phyloP scores from a whole-genome alignment of 2,888 invertebrate genomes.

The Caenorhabditis sp. region DNA sequence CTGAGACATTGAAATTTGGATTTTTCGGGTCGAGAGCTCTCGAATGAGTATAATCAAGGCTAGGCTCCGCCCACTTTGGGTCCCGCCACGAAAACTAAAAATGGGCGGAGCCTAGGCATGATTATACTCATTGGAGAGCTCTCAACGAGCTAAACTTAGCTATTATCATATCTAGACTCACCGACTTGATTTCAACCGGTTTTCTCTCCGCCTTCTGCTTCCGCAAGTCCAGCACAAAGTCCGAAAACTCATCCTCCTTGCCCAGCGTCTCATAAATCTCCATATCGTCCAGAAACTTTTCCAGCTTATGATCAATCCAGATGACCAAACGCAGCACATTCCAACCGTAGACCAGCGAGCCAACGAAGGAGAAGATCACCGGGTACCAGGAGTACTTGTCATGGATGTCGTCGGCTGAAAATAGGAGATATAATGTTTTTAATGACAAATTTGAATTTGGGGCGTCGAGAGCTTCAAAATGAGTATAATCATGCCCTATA shows the following conservation, averaged over 20 bases:
- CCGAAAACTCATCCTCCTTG: conserved; percentile 48
- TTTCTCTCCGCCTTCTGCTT: conserved; percentile 28
- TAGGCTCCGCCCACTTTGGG: neutral
- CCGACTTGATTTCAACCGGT: conserved; percentile 59
- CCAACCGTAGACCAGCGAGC: conserved; percentile 39
- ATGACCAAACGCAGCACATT: conserved; percentile 41
- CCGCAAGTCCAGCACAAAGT: conserved; percentile 60
- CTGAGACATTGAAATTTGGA: conserved; percentile 4
- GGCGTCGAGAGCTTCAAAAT: neutral
- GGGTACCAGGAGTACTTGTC: conserved; percentile 52
- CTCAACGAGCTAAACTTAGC: neutral
- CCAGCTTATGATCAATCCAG: conserved; percentile 52
- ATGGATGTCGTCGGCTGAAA: conserved; percentile 38
- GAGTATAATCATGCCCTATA: neutral
- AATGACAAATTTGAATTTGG: neutral
- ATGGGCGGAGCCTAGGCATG: neutral
- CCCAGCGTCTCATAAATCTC: conserved; percentile 43
- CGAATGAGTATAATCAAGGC: neutral
- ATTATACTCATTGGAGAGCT: neutral
- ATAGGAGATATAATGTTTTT: neutral
- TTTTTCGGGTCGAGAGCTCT: neutral
- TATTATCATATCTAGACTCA: neutral
- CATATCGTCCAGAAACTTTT: conserved; percentile 44
- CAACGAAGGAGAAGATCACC: conserved; percentile 51
- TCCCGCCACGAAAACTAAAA: too few species aligned